These are phyloP conservation scores for Tiliqua scincoides DNA, from an alignment of 2,113 vertebrate genomes.

Conservation along the genomic window DNA sequence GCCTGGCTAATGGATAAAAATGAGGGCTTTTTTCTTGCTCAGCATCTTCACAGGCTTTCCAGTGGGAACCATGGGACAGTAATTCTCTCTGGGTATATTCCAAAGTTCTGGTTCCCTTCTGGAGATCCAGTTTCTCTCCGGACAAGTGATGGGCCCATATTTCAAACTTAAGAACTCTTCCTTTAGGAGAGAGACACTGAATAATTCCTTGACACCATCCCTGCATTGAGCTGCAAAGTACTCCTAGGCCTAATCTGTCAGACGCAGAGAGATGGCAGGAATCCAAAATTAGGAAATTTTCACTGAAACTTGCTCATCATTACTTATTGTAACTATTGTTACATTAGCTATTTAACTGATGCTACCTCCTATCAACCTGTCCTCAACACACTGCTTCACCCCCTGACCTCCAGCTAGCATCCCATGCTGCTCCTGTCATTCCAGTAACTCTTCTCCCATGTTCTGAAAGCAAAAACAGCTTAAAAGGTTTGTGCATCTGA, in stretches of 20 bases:
- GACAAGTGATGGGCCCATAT: not conserved
- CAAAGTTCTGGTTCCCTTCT: not conserved
- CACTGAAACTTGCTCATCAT: too few relatives aligned
- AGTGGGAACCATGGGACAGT: not conserved
- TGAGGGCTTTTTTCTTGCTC: constrained; percentile 33
- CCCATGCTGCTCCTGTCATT: too few relatives aligned
- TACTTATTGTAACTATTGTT: too few relatives aligned
- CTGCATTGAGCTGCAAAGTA: not conserved
- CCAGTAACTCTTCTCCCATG: too few relatives aligned
- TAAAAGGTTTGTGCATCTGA: too few relatives aligned
- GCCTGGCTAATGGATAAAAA: constrained; percentile 67
- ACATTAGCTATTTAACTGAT: too few relatives aligned
- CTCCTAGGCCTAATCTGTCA: not conserved
- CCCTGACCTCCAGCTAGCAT: too few relatives aligned
- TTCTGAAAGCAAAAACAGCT: too few relatives aligned
- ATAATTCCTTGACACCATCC: not conserved
- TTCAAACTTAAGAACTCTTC: not conserved
- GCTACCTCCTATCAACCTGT: too few relatives aligned
- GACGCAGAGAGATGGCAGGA: too few relatives aligned
- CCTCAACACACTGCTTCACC: too few relatives aligned
- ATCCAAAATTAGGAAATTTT: too few relatives aligned
- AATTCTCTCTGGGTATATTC: not conserved
- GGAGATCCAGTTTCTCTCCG: not conserved
- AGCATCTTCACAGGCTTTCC: constrained; percentile 8
- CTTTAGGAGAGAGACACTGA: not conserved